These are phyloP conservation scores for Parochlus steinenii DNA, from an alignment of 2,888 invertebrate genomes.

Conservation along the genomic window DNA sequence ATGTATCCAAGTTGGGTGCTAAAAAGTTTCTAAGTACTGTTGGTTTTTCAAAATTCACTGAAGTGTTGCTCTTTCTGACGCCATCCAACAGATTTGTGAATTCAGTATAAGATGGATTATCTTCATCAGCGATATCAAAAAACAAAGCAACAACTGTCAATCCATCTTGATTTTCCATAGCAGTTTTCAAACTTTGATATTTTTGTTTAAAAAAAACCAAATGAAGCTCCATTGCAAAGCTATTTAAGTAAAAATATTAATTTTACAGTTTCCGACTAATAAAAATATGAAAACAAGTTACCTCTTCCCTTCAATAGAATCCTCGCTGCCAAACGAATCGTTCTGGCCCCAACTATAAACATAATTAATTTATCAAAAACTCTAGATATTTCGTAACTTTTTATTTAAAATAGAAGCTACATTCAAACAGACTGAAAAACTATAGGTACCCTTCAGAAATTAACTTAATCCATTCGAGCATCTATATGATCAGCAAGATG, in stretches of 20 bases:
- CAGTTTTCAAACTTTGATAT: conserved; percentile 42
- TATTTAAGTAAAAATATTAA: conserved; percentile 21
- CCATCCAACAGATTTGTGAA: conserved; percentile 38
- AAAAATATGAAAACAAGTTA: not conserved
- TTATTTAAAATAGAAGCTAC: too few relatives aligned
- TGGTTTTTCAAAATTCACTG: conserved; percentile 32
- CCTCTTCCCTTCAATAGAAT: conserved; percentile 22
- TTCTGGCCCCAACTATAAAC: conserved; percentile 40
- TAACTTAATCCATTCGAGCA: too few relatives aligned
- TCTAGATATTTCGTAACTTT: not conserved
- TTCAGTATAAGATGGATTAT: conserved; percentile 36
- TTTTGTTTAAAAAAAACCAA: conserved; percentile 56
- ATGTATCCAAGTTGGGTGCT: conserved; percentile 38
- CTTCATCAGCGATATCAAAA: conserved; percentile 31
- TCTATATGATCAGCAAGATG: too few relatives aligned
- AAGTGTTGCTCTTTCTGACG: conserved; percentile 37
- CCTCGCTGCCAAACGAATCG: conserved; percentile 60
- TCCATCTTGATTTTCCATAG: conserved; percentile 51
- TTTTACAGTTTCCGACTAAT: not conserved
- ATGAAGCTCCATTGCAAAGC: conserved; percentile 62
- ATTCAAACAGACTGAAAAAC: too few relatives aligned
- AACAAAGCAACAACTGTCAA: conserved; percentile 64
- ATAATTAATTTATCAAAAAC: not conserved
- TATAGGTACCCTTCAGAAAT: too few relatives aligned
- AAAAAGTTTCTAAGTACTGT: conserved; percentile 39